Percentiles rank a stretch among this genome's conserved stretches.
Evolutionary conservation across 2,888 invertebrate species (phyloP).

Genomic region (Drosophila sordidula): DNA sequence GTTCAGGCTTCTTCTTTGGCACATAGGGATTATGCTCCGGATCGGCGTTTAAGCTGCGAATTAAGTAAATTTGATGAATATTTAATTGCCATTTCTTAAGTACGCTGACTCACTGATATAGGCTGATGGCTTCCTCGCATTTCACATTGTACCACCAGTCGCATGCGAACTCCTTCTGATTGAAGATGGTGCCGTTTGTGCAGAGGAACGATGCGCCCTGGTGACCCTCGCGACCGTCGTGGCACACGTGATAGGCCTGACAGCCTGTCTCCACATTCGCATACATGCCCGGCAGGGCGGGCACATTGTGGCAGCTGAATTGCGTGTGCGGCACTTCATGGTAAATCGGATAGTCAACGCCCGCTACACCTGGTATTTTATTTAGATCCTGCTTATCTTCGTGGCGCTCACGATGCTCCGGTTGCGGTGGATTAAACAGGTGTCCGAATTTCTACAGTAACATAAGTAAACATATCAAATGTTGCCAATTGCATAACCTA

Average conservation of each 20-base stretch:
- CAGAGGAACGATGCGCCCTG: conserved; percentile 94
- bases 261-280: conserved; percentile 96
- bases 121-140: conserved; percentile 90
- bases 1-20: conserved; percentile 88
- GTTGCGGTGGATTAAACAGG: conserved; percentile 79
- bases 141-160: conserved; percentile 97
- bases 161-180: conserved; percentile 93
- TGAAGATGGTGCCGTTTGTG: conserved; percentile 94
- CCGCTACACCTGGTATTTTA: conserved; percentile 92
- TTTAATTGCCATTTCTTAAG: neutral
- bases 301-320: conserved; percentile 92
- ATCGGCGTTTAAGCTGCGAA: conserved; percentile 90
- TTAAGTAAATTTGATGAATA: neutral
- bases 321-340: conserved; percentile 91
- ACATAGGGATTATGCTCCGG: conserved; percentile 92
- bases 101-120: conserved; percentile 88
- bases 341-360: conserved; percentile 93
- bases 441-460: conserved; percentile 80
- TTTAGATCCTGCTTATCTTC: conserved; percentile 89
- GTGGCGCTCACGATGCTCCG: conserved; percentile 60
- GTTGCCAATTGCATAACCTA: conserved; percentile 62
- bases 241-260: conserved; percentile 95
- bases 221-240: conserved; percentile 93
- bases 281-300: conserved; percentile 94
- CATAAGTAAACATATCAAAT: conserved; percentile 45